Conservation (phyloP, 2,113 vertebrate species). For the Chamaetylas fuelleborni region DNA sequence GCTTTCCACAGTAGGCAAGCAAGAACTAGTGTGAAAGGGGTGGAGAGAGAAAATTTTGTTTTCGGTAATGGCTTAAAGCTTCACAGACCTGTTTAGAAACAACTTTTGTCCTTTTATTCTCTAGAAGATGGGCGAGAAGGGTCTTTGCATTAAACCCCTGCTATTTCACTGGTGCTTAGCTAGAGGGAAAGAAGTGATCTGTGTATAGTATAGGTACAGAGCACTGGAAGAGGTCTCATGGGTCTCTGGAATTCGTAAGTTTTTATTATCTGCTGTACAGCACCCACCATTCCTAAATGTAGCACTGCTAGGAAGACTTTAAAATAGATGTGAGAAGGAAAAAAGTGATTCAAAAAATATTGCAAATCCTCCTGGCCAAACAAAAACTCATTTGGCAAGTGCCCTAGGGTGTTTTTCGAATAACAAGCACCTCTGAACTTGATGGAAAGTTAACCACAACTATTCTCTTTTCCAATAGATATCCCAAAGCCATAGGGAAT, state of each 20-base stretch:
- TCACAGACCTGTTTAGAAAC: background rate
- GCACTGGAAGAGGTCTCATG: background rate
- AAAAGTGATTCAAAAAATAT: background rate
- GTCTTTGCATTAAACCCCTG: background rate
- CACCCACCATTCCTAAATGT: background rate
- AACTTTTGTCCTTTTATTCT: background rate
- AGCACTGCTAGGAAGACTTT: background rate
- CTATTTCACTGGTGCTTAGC: background rate
- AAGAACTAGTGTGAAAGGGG: slow-evolving; percentile 32
- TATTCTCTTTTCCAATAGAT: slow-evolving; percentile 13
- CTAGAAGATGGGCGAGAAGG: background rate
- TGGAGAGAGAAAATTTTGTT: slow-evolving; percentile 7
- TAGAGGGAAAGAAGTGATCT: background rate
- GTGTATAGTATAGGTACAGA: background rate
- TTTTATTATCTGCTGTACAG: background rate
- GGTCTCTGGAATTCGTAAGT: background rate
- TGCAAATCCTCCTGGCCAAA: background rate
- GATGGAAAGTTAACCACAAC: slow-evolving; percentile 3
- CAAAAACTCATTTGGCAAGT: background rate
- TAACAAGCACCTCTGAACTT: slow-evolving; percentile 32
- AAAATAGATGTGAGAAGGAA: background rate
- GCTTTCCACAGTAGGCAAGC: slow-evolving; percentile 12
- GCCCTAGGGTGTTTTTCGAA: background rate
- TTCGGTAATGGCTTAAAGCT: background rate
- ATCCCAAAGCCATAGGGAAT: slow-evolving; percentile 24